A percentile compares a stretch with the other conserved stretches of the same genome.
Evolutionary conservation across 1,140 invertebrate species (phyloP).

Genomic region (Antheraea pernyi): DNA sequence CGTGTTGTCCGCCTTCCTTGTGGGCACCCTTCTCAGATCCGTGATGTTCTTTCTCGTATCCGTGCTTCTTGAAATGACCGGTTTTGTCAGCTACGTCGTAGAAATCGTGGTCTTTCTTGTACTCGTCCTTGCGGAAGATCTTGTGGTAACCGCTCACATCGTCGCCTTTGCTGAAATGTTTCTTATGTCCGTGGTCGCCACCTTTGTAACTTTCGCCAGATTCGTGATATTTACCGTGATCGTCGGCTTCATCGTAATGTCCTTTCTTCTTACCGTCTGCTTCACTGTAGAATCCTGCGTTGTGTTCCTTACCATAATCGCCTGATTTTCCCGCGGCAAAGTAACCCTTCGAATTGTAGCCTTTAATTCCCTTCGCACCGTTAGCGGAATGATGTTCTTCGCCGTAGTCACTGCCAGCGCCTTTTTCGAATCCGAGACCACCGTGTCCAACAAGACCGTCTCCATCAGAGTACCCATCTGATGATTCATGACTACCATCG

Average conservation of each 20-base stretch:
- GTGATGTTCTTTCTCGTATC: slow-evolving; percentile 74
- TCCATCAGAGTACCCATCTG: slow-evolving; percentile 42
- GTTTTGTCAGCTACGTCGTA: slow-evolving; percentile 85
- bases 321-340: slow-evolving; percentile 60
- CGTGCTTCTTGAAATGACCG: slow-evolving; percentile 83
- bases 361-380: slow-evolving; percentile 75
- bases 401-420: slow-evolving; percentile 59
- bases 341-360: slow-evolving; percentile 54
- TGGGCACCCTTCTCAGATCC: slow-evolving; percentile 77
- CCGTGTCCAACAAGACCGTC: slow-evolving; percentile 29
- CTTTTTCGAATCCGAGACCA: slow-evolving; percentile 47
- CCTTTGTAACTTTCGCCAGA: slow-evolving; percentile 82
- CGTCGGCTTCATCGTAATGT: slow-evolving; percentile 61
- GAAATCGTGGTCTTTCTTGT: slow-evolving; percentile 86
- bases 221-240: slow-evolving; percentile 70
- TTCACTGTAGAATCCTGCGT: slow-evolving; percentile 59
- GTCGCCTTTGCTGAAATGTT: slow-evolving; percentile 84
- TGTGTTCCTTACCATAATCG: slow-evolving; percentile 53
- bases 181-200: slow-evolving; percentile 84
- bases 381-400: slow-evolving; percentile 65
- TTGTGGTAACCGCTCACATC: slow-evolving; percentile 86
- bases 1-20: slow-evolving; percentile 77
- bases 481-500: slow-evolving; percentile 24
- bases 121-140: slow-evolving; percentile 86
- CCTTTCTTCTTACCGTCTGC: slow-evolving; percentile 57